Conservation (phyloP, 2,113 vertebrate species). For the Aphyosemion australe region DNA sequence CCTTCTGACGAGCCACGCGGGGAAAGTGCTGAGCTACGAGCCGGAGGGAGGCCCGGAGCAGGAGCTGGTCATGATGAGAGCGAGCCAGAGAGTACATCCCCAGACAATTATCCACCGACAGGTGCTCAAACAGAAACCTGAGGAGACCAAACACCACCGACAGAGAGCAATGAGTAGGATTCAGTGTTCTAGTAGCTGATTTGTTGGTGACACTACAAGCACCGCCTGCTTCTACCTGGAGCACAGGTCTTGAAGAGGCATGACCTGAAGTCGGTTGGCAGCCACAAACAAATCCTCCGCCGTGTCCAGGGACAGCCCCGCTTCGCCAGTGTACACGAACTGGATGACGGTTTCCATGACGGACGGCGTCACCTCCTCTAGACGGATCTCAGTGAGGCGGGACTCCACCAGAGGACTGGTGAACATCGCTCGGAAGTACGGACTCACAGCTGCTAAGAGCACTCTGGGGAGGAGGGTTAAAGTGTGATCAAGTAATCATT, state of each 20-base stretch:
- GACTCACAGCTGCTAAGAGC: constrained; percentile 82
- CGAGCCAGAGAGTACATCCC: constrained; percentile 85
- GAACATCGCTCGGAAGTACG: constrained; percentile 86
- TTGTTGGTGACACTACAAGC: neutral
- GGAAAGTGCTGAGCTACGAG: constrained; percentile 83
- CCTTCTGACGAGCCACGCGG: constrained; percentile 78
- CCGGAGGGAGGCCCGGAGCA: constrained; percentile 80
- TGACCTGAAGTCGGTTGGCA: constrained; percentile 83
- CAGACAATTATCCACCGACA: constrained; percentile 83
- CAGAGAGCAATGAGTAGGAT: neutral
- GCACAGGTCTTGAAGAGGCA: constrained; percentile 83
- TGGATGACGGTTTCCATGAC: constrained; percentile 83
- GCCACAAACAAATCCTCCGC: constrained; percentile 85
- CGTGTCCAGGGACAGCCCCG: constrained; percentile 79
- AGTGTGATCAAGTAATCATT: neutral
- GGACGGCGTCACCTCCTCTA: constrained; percentile 81
- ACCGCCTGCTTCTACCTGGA: constrained; percentile 72
- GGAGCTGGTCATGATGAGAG: constrained; percentile 83
- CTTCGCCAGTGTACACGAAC: constrained; percentile 83
- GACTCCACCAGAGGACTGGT: constrained; percentile 85
- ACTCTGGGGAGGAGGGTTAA: constrained; percentile 65
- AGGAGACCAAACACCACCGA: neutral
- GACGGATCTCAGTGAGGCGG: constrained; percentile 81
- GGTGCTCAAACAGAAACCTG: constrained; percentile 84
- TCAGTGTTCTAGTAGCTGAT: no score